Evolutionary conservation across 2,888 invertebrate genomes (phyloP).

Genomic region (Reticulitermes lucifugus): DNA sequence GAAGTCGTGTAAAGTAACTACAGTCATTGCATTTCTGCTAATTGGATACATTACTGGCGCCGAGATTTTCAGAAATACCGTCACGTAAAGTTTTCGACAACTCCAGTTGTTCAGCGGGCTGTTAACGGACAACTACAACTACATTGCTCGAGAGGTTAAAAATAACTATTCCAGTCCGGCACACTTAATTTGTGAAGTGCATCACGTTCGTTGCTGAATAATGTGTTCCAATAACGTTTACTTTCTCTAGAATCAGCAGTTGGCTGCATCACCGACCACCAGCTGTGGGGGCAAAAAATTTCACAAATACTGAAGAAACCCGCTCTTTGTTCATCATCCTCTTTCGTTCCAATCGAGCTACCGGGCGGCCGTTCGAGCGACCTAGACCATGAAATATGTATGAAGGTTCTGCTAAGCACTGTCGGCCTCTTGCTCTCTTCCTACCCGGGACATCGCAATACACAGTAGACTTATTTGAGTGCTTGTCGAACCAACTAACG

Average conservation of each 20-base stretch:
- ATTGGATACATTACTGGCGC: too few relatives aligned
- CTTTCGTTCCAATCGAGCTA: not conserved
- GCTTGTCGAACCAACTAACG: conserved; percentile 3
- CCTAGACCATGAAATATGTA: conserved; percentile 33
- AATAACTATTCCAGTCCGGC: too few relatives aligned
- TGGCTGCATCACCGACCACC: not conserved
- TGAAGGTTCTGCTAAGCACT: conserved; percentile 23
- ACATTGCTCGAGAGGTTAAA: too few relatives aligned
- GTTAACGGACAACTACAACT: too few relatives aligned
- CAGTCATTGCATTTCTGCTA: too few relatives aligned
- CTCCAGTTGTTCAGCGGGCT: too few relatives aligned
- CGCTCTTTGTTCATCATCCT: not conserved
- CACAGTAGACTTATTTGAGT: not conserved
- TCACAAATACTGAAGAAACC: not conserved
- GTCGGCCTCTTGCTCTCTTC: not conserved
- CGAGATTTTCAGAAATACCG: too few relatives aligned
- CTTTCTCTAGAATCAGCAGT: not conserved
- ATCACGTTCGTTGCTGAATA: not conserved
- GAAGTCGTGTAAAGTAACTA: too few relatives aligned
- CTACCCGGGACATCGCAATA: not conserved
- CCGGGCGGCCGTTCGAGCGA: not conserved
- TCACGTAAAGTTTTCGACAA: too few relatives aligned
- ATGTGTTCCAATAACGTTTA: not conserved
- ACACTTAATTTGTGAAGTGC: not conserved
- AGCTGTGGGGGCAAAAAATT: not conserved